These are phyloP conservation scores for Tipula helvola DNA, from an alignment of 2,888 invertebrate species.

Conservation along the genomic window DNA sequence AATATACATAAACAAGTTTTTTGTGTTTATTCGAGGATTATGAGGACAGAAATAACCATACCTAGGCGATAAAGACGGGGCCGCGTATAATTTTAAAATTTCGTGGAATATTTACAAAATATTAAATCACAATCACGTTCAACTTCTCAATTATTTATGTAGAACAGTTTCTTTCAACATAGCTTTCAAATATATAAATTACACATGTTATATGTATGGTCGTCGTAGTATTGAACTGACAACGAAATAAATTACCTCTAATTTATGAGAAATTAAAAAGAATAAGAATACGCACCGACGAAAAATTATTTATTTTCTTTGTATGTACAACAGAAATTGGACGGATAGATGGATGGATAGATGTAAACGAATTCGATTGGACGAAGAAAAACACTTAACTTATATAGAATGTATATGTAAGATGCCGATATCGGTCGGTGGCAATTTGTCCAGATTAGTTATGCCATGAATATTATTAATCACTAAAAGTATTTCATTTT, in stretches of 20 bases:
- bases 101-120: background rate
- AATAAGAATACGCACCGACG: background rate
- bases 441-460: constrained; percentile 11
- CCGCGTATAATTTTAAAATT: background rate
- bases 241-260: constrained; percentile 6
- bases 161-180: background rate
- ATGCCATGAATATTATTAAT: constrained; percentile 10
- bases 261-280: constrained; percentile 7
- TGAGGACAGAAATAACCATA: background rate
- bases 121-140: background rate
- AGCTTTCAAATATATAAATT: background rate
- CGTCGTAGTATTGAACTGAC: background rate
- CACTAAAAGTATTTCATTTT: background rate
- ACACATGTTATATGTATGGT: background rate
- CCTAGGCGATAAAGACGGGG: background rate
- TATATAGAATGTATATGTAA: background rate
- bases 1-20: background rate
- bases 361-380: background rate
- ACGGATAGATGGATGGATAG: background rate
- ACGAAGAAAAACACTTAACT: background rate
- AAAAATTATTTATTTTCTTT: background rate
- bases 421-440: constrained; percentile 7
- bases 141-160: background rate
- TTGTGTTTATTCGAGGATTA: background rate
- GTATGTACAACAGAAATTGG: background rate